These are phyloP conservation scores for Atractosteus spatula DNA, from an alignment of 2,113 vertebrate genomes.

Conservation along the genomic window DNA sequence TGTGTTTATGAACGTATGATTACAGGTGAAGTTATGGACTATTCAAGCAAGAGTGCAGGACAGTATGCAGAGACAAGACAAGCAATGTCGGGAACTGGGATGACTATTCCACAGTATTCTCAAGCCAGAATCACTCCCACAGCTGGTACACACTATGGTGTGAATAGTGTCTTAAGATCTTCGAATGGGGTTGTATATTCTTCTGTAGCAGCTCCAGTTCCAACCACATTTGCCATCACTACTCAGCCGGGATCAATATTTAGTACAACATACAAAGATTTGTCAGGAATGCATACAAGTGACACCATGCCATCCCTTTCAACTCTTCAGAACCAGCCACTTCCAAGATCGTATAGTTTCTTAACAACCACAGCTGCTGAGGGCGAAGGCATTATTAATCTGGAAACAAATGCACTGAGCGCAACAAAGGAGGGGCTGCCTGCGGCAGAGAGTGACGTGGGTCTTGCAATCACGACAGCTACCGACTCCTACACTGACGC, in stretches of 20 bases:
- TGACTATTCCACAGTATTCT: conserved; percentile 77
- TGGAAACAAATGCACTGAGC: conserved; percentile 67
- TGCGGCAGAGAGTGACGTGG: conserved; percentile 67
- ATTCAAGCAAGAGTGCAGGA: conserved; percentile 88
- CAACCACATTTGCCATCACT: conserved; percentile 90
- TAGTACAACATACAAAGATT: conserved; percentile 73
- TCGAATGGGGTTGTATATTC: conserved; percentile 93
- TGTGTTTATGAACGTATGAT: conserved; percentile 81
- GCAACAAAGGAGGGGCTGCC: conserved; percentile 71
- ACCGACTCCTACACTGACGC: conserved; percentile 83
- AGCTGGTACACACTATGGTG: conserved; percentile 69
- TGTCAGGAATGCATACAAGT: conserved; percentile 79
- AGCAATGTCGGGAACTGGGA: conserved; percentile 71
- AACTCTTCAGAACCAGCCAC: conserved; percentile 70
- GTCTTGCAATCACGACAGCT: conserved; percentile 73
- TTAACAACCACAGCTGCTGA: conserved; percentile 74
- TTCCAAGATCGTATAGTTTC: conserved; percentile 82
- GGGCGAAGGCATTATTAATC: conserved; percentile 60
- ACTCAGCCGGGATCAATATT: conserved; percentile 95
- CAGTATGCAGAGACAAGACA: conserved; percentile 74
- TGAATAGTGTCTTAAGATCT: conserved; percentile 81
- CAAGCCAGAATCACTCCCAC: conserved; percentile 74
- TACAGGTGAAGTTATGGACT: conserved; percentile 98
- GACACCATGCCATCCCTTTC: conserved; percentile 82
- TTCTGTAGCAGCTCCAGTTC: conserved; percentile 83